Evolutionary conservation across 2,888 invertebrate species (phyloP), one percentile per base, ranked within the genome.

Genomic region (Plebejus anna): DNA sequence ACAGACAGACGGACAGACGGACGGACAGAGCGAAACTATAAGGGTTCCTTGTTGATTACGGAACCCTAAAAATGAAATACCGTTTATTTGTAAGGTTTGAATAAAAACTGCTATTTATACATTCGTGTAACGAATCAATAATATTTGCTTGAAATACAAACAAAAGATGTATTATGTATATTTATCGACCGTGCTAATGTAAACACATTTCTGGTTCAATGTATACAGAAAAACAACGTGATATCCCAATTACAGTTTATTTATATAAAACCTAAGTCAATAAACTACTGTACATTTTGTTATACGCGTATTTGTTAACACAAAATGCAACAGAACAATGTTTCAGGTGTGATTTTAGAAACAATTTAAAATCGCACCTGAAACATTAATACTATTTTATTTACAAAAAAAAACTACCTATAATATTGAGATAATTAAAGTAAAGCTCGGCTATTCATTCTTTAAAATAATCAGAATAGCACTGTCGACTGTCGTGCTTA

Each of bases 221-320:
- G 51, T 55, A 73, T 16, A 51, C 73, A 73, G 28, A 73, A 51
- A 73, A 32, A 51, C 51, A 73, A 51, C 51, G 42, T 47, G 28
- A 73, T 73, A 22, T 73, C 42, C 47, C 51, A 73, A 73, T 73
- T 51, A 73, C 16, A 32, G 73, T 51, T 55, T 55, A 16, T 73
- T 47, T 73, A 72, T 73, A 51, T 73, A 28, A 22, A 72, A 72
- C n/a, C 28, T 51, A 47, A 16, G 42, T 47, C 47, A 28, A 42
- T 72, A 28, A 47, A 72, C 72, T 51, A 72, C 13, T 72, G 28
- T 13, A 73, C 55, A 73, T 47, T 47, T 51, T 13, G 13, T 22
- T 11, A 13, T 28, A 72, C 47, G 11, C 1, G 13, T 4, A 72
- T 13, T 51, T 51, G 72, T 42, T 42, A 66, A 5, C 13, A 66